Percentiles rank a stretch among this genome's conserved stretches.
Evolutionary conservation across 64 coral and sea anemone genomes (phyloP).

Genomic region (Anthopleura sola): DNA sequence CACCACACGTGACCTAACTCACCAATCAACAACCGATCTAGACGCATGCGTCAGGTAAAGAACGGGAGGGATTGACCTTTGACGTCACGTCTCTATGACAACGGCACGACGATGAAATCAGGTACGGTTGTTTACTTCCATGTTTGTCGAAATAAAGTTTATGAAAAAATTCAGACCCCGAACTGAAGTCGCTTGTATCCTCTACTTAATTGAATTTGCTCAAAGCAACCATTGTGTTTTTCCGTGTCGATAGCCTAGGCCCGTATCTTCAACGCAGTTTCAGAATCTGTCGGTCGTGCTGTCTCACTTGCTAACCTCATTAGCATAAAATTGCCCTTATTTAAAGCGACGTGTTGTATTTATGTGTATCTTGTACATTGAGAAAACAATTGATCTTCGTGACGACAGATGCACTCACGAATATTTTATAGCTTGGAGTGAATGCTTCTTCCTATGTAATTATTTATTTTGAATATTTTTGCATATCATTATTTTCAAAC

Average conservation of each 20-base stretch:
- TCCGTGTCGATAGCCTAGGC: neutral
- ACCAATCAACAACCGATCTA: constrained; percentile 43
- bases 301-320: neutral
- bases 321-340: neutral
- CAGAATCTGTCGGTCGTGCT: neutral
- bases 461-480: constrained; percentile 11
- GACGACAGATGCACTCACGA: neutral
- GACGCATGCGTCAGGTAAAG: constrained; percentile 58
- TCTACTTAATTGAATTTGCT: neutral
- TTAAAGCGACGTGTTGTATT: neutral
- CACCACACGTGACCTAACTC: constrained; percentile 53
- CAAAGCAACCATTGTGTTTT: neutral
- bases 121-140: neutral
- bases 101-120: constrained; percentile 15
- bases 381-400: neutral
- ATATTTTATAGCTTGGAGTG: neutral
- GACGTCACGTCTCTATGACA: constrained; percentile 40
- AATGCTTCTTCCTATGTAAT: neutral
- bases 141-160: constrained; percentile 19
- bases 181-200: neutral
- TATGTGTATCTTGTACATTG: neutral
- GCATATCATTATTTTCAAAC: neutral
- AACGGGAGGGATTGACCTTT: constrained; percentile 2
- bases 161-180: neutral
- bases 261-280: neutral